Evolutionary conservation across 2,113 vertebrate genomes (phyloP), one percentile per base, ranked within the genome.

Genomic region (Dipodomys merriami): DNA sequence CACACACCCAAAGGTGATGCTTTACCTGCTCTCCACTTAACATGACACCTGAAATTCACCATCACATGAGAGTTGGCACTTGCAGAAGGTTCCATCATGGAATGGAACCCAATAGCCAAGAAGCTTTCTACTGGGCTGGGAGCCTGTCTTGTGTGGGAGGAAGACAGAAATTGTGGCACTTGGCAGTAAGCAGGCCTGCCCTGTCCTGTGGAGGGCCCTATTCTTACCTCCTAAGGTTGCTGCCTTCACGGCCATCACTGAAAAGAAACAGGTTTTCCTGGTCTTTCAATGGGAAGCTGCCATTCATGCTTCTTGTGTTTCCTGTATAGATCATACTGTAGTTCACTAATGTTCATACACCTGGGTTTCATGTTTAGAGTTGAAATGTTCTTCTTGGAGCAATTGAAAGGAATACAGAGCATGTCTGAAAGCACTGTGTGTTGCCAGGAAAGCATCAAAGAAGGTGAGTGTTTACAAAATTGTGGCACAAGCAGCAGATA

Each of bases 361-460:
- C 30, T 74, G 18, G 27, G 60, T 65, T 90, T 91, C 88, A 83
- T 88, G 91, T 90, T 74, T 4, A 3, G 35, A 39, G 46, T 88
- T 86, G 35, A 78, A 93, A 88, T 81, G 83, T 71, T 77, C 82
- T 89, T 72, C 89, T 64, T 94, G 95, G 39, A 69, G 30, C 67
- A 78, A 2, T 39, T 60, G 67, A 19, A 79, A 90, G n/a, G 81
- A 39, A 22, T 67, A 1, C 16, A 16, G 44, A 7, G 33, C 93
- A 64, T 27, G 78, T 82, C 46, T 95, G 76, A 88, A 73, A 60
- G 29, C 82, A 2, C 62, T 27, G 46, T 46, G 49, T 95, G 39
- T 96, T 97, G 79, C 35, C 94, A 60, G 35, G 68, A 80, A 95
- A 93, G 19, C n/a, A 7, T 64, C 20, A 25, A 79, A 64, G 44